Base-by-base conservation (phyloP, 2,113 vertebrate genomes). In the Macheiramphus alcinus region DNA sequence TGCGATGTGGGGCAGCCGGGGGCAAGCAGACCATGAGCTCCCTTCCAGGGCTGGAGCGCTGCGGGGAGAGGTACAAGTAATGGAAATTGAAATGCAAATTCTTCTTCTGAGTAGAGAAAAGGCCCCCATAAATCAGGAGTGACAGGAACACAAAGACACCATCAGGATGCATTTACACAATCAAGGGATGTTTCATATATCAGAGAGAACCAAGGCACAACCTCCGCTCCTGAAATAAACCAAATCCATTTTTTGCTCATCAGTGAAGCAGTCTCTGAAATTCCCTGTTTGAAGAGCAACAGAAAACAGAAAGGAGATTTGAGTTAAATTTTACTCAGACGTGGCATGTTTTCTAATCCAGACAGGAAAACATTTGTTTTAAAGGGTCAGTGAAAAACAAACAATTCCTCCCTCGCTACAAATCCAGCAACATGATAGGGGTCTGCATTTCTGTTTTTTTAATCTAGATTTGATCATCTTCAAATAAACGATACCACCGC, bases 141-240 rank as follows among this genome's bases (percentile, higher is more conserved):
- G 97, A 98, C 97, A 97, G 92, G 94, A 97, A 97, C 97, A 97
- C 97, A 97, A 97, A 97, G 97, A 93, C 93, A 96, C 94, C 90
- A 97, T 97, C 97, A 97, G 95, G 97, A 97, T 96, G 86, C 93
- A 96, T 98, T 97, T 98, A 94, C 95, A 96, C 95, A 98, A 97
- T 97, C 96, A 97, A 85, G 90, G 92, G 53, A 95, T 94, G 90
- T 94, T 97, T 98, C 96, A 88, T 95, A 85, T 94, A 96, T 96
- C 88, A 93, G 95, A 94, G 88, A 93, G 48, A 96, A 96, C 83
- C 67, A 91, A 96, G 87, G 81, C 92, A 93, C 93, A 97, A 95
- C 78, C 90, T 97, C 94, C 17, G 10, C 73, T 96, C 81, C 93
- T 82, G 73, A 97, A 97, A 97, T 96, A 97, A 95, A 96, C 81